A percentile compares a stretch with the other conserved stretches of the same genome.
These are phyloP conservation scores for Oreochromis niloticus DNA, from an alignment of 2,113 vertebrate species.

Conservation along the genomic window DNA sequence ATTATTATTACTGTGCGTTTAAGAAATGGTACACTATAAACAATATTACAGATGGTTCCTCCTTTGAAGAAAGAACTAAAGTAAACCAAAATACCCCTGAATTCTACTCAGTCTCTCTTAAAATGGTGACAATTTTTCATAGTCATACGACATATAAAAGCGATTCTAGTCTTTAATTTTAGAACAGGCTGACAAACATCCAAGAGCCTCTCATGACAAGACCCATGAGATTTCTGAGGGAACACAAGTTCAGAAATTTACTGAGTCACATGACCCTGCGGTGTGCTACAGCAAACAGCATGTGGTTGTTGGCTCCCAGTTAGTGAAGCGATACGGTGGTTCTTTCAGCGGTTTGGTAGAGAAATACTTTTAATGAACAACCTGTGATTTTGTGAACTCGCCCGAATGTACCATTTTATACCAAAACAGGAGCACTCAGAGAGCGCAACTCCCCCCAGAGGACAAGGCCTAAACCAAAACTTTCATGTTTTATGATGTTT, in stretches of 20 bases:
- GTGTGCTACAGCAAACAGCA: neutral
- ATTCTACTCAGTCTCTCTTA: neutral
- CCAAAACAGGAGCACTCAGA: neutral
- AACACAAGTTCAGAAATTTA: conserved; percentile 1
- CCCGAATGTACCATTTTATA: neutral
- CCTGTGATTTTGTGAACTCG: neutral
- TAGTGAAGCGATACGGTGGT: neutral
- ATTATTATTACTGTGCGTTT: neutral
- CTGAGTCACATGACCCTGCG: neutral
- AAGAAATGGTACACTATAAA: neutral
- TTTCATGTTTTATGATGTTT: neutral
- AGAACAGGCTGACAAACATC: neutral
- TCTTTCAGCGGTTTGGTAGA: neutral
- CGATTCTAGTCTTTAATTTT: neutral
- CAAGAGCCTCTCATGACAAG: neutral
- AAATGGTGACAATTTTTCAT: neutral
- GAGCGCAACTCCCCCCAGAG: fast-evolving
- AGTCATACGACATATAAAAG: neutral
- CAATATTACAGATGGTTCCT: neutral
- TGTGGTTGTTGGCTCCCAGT: neutral
- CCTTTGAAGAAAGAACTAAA: neutral
- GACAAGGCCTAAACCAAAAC: neutral
- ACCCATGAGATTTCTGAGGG: neutral
- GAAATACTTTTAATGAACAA: neutral
- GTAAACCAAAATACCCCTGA: neutral